Conservation (phyloP, 2,113 vertebrate genomes). For the Platichthys stellatus region DNA sequence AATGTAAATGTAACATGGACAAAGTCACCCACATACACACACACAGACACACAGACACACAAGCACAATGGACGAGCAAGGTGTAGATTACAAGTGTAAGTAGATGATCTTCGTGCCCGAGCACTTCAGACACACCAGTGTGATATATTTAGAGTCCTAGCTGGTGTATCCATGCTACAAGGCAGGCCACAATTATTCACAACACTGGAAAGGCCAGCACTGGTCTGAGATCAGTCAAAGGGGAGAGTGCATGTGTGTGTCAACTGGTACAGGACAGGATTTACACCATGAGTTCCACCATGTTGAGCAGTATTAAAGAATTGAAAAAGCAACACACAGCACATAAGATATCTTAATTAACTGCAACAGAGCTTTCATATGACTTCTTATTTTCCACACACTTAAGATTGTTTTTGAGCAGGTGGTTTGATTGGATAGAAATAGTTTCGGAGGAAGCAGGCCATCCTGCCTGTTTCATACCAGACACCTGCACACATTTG, state of each 20-base stretch:
- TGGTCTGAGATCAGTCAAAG: constrained; percentile 57
- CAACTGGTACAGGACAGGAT: constrained; percentile 36
- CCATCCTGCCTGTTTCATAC: neutral
- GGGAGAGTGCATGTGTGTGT: constrained; percentile 20
- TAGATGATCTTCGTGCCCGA: constrained; percentile 68
- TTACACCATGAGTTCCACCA: constrained; percentile 14
- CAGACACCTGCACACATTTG: constrained; percentile 21
- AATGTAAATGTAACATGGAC: constrained; percentile 19
- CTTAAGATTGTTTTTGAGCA: constrained; percentile 12
- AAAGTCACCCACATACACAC: constrained; percentile 45
- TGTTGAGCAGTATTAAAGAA: neutral
- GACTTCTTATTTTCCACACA: neutral
- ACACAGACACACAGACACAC: constrained; percentile 32
- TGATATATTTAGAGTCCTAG: constrained; percentile 79
- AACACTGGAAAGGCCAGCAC: constrained; percentile 45
- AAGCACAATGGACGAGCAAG: constrained; percentile 61
- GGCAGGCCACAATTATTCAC: constrained; percentile 73
- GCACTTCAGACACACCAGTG: constrained; percentile 67
- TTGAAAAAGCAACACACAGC: too few relatives aligned
- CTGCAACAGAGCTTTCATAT: neutral
- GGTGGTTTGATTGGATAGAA: constrained; percentile 18
- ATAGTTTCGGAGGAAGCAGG: constrained; percentile 24
- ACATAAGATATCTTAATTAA: too few relatives aligned
- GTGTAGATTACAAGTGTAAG: constrained; percentile 66
- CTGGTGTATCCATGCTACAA: constrained; percentile 75